phyloP scores from a whole-genome alignment of 2,797 vertebrate genomes.

The Ceryle rudis region DNA sequence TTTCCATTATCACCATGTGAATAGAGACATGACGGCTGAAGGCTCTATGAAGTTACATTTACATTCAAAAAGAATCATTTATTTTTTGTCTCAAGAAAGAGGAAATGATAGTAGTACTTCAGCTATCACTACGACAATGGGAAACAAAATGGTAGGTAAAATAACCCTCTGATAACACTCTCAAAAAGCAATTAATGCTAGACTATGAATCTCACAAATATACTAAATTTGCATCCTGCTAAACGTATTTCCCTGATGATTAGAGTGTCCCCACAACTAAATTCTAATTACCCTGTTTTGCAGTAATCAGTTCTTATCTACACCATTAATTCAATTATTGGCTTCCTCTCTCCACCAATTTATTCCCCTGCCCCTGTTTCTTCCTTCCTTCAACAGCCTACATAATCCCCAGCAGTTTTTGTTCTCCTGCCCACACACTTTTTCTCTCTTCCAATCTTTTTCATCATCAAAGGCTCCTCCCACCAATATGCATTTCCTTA shows the following conservation, averaged over 20 bases:
- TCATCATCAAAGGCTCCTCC: not conserved
- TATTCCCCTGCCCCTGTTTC: not conserved
- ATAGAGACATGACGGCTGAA: not conserved
- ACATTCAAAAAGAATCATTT: not conserved
- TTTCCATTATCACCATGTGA: constrained; percentile 11
- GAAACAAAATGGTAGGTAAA: not conserved
- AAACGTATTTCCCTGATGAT: not conserved
- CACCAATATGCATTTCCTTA: not conserved
- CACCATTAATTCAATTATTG: not conserved
- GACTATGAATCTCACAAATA: not conserved
- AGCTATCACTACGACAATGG: not conserved
- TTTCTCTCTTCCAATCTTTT: not conserved
- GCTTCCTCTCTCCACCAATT: not conserved
- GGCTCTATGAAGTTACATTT: not conserved
- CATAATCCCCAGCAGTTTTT: not conserved
- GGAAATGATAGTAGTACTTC: not conserved
- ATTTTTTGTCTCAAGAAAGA: not conserved
- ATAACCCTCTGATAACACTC: not conserved
- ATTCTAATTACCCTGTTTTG: not conserved
- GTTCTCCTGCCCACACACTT: not conserved
- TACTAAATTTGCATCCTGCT: not conserved
- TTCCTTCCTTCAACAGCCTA: not conserved
- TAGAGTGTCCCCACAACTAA: not conserved
- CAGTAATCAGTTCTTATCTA: constrained; percentile 21
- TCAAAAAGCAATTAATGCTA: not conserved